These are phyloP conservation scores for Drosophila chauvacae DNA, from an alignment of 1,140 invertebrate genomes.

Conservation along the genomic window DNA sequence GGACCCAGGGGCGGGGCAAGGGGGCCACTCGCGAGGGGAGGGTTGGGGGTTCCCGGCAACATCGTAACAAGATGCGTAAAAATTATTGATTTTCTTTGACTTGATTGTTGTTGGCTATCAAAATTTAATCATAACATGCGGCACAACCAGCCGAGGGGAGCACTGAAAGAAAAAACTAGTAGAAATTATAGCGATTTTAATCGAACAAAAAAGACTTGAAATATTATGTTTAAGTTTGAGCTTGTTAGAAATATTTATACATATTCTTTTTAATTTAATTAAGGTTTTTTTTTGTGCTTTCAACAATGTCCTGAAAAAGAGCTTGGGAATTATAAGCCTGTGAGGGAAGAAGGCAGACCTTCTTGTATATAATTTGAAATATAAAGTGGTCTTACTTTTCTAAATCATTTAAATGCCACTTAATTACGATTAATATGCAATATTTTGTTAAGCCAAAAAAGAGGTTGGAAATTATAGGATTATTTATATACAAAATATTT, in stretches of 20 bases:
- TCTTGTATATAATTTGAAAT: not conserved
- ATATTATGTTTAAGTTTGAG: too few relatives aligned
- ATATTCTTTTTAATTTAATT: not conserved
- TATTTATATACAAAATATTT: not conserved
- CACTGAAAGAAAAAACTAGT: not conserved
- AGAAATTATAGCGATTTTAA: not conserved
- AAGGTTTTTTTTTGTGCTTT: not conserved
- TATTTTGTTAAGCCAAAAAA: too few relatives aligned
- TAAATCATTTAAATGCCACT: not conserved
- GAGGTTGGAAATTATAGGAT: not conserved
- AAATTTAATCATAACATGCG: conserved; percentile 84
- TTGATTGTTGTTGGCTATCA: conserved; percentile 83
- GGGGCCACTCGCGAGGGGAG: not conserved
- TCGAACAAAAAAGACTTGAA: not conserved
- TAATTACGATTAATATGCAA: too few relatives aligned
- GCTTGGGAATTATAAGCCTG: not conserved
- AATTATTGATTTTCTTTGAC: conserved; percentile 84
- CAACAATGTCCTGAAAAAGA: not conserved
- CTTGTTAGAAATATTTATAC: not conserved
- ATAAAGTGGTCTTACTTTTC: not conserved
- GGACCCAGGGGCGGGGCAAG: too few relatives aligned
- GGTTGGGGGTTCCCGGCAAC: conserved; percentile 23
- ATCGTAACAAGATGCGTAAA: conserved; percentile 84
- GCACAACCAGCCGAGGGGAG: conserved; percentile 30
- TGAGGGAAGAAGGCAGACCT: not conserved